Evolutionary conservation across 2,113 vertebrate species (phyloP).

Genomic region (Peromyscus leucopus): DNA sequence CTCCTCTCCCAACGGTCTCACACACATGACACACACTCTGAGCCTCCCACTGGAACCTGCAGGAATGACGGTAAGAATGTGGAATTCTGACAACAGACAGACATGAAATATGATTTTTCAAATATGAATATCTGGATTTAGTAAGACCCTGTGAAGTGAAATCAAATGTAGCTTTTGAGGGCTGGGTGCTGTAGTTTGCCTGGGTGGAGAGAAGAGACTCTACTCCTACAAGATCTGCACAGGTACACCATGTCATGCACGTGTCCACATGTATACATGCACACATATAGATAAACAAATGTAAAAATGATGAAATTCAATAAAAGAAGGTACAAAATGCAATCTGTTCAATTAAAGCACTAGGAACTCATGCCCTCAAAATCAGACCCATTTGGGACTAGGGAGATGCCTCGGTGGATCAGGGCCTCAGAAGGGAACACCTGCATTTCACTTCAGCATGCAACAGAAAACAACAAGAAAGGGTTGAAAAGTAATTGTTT

Average conservation of each 20-base stretch:
- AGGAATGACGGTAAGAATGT: neutral
- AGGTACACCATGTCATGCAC: neutral
- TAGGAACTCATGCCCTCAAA: too few relatives aligned
- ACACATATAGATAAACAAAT: neutral
- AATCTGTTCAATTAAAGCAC: too few relatives aligned
- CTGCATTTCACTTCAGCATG: neutral
- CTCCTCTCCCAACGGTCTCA: neutral
- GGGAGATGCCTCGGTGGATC: too few relatives aligned
- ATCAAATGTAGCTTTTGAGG: neutral
- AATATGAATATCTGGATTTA: neutral
- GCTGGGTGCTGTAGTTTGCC: neutral
- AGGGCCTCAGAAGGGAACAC: neutral
- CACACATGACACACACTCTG: neutral
- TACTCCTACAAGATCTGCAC: neutral
- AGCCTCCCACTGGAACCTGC: neutral
- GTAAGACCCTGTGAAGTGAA: neutral
- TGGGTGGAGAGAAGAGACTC: neutral
- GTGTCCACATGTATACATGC: too few relatives aligned
- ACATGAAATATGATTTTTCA: neutral
- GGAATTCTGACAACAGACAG: neutral
- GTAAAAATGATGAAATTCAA: too few relatives aligned
- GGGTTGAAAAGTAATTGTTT: slow-evolving; percentile 7
- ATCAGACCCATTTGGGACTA: too few relatives aligned
- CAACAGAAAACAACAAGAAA: neutral
- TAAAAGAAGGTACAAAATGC: too few relatives aligned